These are phyloP conservation scores for Danio jaintianensis DNA, from an alignment of 2,797 vertebrate species.

Conservation along the genomic window DNA sequence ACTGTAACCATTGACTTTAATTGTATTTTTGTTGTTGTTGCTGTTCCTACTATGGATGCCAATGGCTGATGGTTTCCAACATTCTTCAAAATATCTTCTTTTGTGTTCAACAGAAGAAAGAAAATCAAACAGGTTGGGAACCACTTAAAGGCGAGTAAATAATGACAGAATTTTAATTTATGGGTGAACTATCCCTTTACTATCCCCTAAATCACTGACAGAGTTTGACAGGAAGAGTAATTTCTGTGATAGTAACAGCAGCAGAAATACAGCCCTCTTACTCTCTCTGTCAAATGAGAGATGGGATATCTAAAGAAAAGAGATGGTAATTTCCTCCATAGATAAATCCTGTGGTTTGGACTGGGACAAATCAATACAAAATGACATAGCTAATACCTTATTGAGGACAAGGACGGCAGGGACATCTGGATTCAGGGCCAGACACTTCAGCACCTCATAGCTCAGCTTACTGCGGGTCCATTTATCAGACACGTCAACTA, in stretches of 20 bases:
- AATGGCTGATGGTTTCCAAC: too few species aligned
- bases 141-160: too few species aligned
- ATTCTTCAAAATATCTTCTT: too few species aligned
- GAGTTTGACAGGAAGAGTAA: conserved; percentile 1
- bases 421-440: conserved; percentile 79
- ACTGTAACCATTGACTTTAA: too few species aligned
- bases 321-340: not conserved
- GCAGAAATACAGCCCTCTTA: not conserved
- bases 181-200: not conserved
- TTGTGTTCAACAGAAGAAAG: too few species aligned
- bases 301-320: not conserved
- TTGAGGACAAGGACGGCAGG: conserved; percentile 92
- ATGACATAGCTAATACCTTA: conserved; percentile 80
- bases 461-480: conserved; percentile 83
- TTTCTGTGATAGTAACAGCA: not conserved
- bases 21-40: too few species aligned
- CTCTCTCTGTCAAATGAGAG: not conserved
- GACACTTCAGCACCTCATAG: conserved; percentile 85
- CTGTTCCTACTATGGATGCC: too few species aligned
- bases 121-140: too few species aligned
- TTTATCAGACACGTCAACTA: conserved; percentile 90
- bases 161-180: too few species aligned
- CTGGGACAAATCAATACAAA: not conserved
- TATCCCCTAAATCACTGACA: not conserved
- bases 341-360: not conserved